A percentile compares a stretch with the other conserved stretches of the same genome.
phyloP scores from a whole-genome alignment of 2,113 vertebrate genomes.

The Willisornis vidua region DNA sequence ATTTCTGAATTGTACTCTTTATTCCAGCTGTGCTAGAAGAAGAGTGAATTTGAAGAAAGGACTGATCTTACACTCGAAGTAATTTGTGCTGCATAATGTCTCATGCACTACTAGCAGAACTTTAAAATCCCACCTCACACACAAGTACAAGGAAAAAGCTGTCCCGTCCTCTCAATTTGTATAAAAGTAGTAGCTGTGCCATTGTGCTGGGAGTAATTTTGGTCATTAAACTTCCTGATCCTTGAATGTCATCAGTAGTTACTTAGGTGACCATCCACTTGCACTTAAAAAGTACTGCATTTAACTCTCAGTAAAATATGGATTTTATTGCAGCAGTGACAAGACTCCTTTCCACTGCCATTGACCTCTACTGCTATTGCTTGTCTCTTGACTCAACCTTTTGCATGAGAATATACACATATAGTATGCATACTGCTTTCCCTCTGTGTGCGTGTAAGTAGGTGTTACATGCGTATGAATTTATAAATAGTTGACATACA shows the following conservation, averaged over 20 bases:
- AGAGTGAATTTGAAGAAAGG: neutral
- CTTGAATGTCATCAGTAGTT: conserved; percentile 65
- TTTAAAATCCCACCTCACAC: neutral
- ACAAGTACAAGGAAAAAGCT: neutral
- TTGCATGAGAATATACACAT: neutral
- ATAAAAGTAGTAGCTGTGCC: conserved; percentile 10
- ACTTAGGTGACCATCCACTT: conserved; percentile 41
- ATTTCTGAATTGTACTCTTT: neutral
- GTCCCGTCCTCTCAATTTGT: neutral
- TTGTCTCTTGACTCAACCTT: conserved; percentile 41
- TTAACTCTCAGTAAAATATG: conserved; percentile 78
- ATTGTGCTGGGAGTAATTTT: neutral
- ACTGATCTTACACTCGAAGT: neutral
- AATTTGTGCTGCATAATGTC: neutral
- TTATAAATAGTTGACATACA: neutral
- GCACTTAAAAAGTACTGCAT: conserved; percentile 58
- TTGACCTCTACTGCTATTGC: conserved; percentile 61
- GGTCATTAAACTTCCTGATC: conserved; percentile 69
- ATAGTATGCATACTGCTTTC: neutral
- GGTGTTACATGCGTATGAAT: neutral
- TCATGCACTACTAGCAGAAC: neutral
- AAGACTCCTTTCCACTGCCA: conserved; percentile 42
- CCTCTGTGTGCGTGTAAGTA: neutral
- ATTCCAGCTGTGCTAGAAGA: neutral
- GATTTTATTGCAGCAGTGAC: conserved; percentile 79